Percentiles rank a stretch among this genome's conserved stretches.
Conservation (phyloP, 2,113 vertebrate species). For the Eulemur rufifrons region DNA sequence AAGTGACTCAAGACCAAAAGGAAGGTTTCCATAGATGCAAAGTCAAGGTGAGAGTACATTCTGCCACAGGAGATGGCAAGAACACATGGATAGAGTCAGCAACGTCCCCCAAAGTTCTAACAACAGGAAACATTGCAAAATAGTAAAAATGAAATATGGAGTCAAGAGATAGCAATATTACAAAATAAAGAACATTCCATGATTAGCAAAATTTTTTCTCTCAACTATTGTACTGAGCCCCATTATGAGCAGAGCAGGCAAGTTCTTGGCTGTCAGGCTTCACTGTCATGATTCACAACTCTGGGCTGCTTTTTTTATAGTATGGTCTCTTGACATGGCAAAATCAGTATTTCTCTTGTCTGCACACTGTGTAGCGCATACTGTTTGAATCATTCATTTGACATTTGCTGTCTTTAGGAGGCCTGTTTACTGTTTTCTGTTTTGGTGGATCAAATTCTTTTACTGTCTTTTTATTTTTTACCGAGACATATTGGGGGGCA, state of each 20-base stretch:
- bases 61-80: neutral
- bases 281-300: neutral
- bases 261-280: neutral
- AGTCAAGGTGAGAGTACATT: conserved; percentile 45
- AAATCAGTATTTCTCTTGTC: neutral
- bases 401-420: neutral
- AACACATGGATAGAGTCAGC: neutral
- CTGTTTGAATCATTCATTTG: neutral
- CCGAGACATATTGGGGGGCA: neutral
- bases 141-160: neutral
- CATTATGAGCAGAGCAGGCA: neutral
- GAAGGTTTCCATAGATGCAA: neutral
- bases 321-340: neutral
- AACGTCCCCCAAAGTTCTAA: neutral
- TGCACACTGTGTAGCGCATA: neutral
- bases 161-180: neutral
- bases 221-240: neutral
- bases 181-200: neutral
- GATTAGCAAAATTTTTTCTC: neutral
- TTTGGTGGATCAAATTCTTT: neutral
- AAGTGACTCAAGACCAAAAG: conserved; percentile 39
- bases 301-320: neutral
- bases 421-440: neutral
- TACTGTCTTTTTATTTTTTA: neutral
- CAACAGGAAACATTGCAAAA: neutral